Evolutionary conservation across 2,113 vertebrate genomes (phyloP), one percentile per base, ranked within the genome.

Genomic region (Odobenus rosmarus): DNA sequence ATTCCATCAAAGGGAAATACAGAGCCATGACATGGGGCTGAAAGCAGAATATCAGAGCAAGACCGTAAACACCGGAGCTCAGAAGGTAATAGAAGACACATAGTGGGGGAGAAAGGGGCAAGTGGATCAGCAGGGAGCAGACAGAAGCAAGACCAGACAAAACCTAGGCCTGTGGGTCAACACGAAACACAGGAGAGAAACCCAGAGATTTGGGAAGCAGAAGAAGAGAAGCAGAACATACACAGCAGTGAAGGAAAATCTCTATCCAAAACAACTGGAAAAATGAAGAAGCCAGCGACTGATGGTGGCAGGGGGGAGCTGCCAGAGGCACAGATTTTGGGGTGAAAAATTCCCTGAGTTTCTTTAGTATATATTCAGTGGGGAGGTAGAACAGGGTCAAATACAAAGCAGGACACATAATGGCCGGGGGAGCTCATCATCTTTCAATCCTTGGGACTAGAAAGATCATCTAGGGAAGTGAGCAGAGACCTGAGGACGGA

Each of bases 341-440:
- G 55, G 49, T 90, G 26, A 80, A 79, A 79, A 80, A 18, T 6
- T 39, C 39, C 39, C 18, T 33, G 67, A 26, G 15, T 49, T n/a
- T 69, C 51, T 61, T 11, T 7, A 23, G 69, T 77, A 57, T 33
- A 39, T 39, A 14, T 61, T 46, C 49, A 21, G 13, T 28, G 8
- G 67, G 24, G 31, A 76, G 7, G 11, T 74, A n/a, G 15, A 51
- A 6, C 5, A 16, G 23, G 46, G 18, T 19, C 31, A 18, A 82
- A n/a, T 7, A 46, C 61, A 57, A 57, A 51, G 21, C 36, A 51
- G 10, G 14, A 28, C 24, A 26, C 3, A 18, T 6, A 26, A 36
- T 3, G 81, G 5, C 0, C 2, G 1, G 7, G 19, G 28, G 26
- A 14, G 74, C 74, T 53, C 24, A 5, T 67, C 49, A 2, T 21